Base-by-base conservation (phyloP, 2,888 invertebrate genomes). In the Nephrotoma guestfalica region DNA sequence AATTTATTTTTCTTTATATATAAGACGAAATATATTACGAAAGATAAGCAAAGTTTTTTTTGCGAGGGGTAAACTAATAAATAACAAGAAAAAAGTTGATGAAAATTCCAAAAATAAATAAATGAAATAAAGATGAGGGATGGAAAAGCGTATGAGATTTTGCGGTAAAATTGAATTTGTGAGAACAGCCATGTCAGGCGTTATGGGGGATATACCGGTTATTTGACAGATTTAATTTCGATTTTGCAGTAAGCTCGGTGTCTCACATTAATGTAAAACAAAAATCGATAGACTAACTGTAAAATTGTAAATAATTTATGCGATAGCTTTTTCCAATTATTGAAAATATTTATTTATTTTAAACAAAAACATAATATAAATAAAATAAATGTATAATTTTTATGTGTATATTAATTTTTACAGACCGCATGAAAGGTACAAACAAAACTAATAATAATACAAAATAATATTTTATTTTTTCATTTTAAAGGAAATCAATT, bases 361-460 rank as follows among this genome's bases (percentile, higher is more conserved):
- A 30, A 11, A 71, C 71, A 71, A 71, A 71, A 71, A 30, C 30
- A 11, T 71, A 71, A 30, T 71, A 71, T 30, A 71, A 30, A 30
- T 71, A 30, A 4, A 71, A 71, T 71, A 71, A 71, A 71, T 71
- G 30, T 71, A 71, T 71, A 71, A 30, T 30, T 30, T 18, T 71
- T 71, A 71, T 71, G 30, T 71, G 9, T 71, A 71, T 71, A 71
- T 84, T 84, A 84, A 84, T 84, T 84, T 84, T 84, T 84, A 13
- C 84, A 84, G 84, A 84, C 41, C 84, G 84, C 84, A 84, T 84
- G 84, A 84, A 84, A 84, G 84, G 84, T 84, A 84, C 84, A 41
- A 84, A 84, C 30, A 30, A 57, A 71, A 71, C 71, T 71, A 71
- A 71, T 71, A 71, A 71, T 71, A 71, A 71, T 71, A 30, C 30